Percentiles rank a stretch among this genome's conserved stretches.
phyloP scores from a whole-genome alignment of 2,797 vertebrate genomes.

The Serranus cabrilla region DNA sequence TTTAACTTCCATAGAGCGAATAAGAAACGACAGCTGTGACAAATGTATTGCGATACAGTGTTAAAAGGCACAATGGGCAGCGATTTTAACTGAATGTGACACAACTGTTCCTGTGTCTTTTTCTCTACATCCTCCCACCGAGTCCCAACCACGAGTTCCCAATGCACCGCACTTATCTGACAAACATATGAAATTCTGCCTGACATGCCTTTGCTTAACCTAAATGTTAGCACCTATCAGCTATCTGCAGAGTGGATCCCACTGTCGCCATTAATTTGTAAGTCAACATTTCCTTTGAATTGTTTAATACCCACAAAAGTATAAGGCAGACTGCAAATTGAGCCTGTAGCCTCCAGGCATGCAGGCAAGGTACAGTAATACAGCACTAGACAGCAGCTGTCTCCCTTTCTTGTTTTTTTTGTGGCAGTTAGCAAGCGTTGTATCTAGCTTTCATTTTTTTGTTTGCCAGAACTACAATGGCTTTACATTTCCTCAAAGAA shows the following conservation, averaged over 20 bases:
- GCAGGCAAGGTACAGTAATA: constrained; percentile 47
- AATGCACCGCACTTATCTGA: constrained; percentile 12
- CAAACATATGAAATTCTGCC: constrained; percentile 36
- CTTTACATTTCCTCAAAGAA: constrained; percentile 32
- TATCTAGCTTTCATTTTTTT: constrained; percentile 45
- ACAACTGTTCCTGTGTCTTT: constrained; percentile 2
- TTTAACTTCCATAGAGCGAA: not conserved
- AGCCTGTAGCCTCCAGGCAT: constrained; percentile 56
- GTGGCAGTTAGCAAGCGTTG: constrained; percentile 39
- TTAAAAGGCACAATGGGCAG: constrained; percentile 16
- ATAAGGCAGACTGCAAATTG: constrained; percentile 43
- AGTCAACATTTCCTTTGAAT: constrained; percentile 59
- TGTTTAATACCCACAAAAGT: constrained; percentile 53
- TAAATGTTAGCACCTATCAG: not conserved
- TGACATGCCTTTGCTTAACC: constrained; percentile 49
- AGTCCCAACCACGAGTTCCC: constrained; percentile 3
- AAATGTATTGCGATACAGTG: not conserved
- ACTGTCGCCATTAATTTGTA: constrained; percentile 26
- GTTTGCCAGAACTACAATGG: constrained; percentile 37
- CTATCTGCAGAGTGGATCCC: constrained; percentile 33
- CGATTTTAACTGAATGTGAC: constrained; percentile 34
- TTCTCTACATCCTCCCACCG: constrained; percentile 17
- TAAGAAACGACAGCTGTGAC: constrained; percentile 2
- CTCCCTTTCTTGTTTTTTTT: constrained; percentile 43
- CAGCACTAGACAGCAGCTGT: constrained; percentile 44